A percentile compares a stretch with the other conserved stretches of the same genome.
phyloP scores from a whole-genome alignment of 1,140 invertebrate genomes.

The Drosophila guanche region DNA sequence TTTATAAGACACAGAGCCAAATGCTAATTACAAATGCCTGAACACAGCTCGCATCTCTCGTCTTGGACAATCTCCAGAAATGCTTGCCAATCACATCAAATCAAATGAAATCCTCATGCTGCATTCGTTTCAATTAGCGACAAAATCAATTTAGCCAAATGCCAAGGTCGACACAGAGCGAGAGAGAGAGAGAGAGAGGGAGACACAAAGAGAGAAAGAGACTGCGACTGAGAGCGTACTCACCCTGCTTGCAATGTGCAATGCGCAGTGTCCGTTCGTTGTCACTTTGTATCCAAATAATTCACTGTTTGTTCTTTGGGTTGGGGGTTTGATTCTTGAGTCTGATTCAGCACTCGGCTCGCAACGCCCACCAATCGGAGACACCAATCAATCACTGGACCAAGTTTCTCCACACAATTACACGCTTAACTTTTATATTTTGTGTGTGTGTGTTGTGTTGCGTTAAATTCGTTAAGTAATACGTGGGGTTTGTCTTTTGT shows the following conservation, averaged over 20 bases:
- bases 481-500: conserved; percentile 11
- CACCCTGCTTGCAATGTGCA: conserved; percentile 21
- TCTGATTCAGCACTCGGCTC: conserved; percentile 32
- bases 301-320: conserved; percentile 25
- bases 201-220: no score
- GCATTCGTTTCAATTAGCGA: conserved; percentile 72
- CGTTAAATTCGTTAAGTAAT: not conserved
- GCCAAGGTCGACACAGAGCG: conserved; percentile 55
- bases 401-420: conserved; percentile 39
- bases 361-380: conserved; percentile 48
- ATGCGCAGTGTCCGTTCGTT: conserved; percentile 21
- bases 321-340: conserved; percentile 32
- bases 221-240: no score
- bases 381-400: conserved; percentile 54
- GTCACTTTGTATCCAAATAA: conserved; percentile 16
- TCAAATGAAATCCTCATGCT: conserved; percentile 64
- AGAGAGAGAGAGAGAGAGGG: no score
- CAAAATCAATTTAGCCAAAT: conserved; percentile 65
- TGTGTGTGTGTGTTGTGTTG: conserved; percentile 17
- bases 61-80: conserved; percentile 54
- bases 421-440: conserved; percentile 10
- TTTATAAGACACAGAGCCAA: conserved; percentile 64
- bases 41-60: conserved; percentile 16
- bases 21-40: conserved; percentile 64
- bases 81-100: conserved; percentile 71